Evolutionary conservation across 1,140 invertebrate species (phyloP).

Genomic region (Brachionus manjavacas): DNA sequence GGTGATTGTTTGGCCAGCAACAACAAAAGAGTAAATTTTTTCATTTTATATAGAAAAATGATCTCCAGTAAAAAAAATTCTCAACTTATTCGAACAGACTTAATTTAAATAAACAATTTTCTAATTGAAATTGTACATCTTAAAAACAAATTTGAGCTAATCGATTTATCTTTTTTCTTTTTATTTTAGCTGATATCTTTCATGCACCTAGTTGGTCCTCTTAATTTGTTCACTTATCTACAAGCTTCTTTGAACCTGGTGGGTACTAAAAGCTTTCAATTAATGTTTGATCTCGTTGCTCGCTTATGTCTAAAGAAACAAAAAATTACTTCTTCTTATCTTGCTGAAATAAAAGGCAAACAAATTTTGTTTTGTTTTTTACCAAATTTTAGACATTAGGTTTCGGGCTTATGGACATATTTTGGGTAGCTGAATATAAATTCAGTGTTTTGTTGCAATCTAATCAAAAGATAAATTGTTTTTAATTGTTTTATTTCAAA

Average conservation of each 20-base stretch:
- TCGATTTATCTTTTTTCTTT: conserved; percentile 10
- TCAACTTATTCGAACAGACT: background rate
- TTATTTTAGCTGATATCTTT: background rate
- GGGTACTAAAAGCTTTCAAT: conserved; percentile 31
- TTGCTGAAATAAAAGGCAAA: background rate
- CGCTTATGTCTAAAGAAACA: background rate
- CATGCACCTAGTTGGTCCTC: conserved; percentile 23
- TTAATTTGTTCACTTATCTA: conserved; percentile 31
- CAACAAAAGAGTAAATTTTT: background rate
- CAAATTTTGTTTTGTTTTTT: background rate
- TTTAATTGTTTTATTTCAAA: background rate
- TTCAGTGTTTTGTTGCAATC: conserved; percentile 26
- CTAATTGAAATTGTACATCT: conserved; percentile 37
- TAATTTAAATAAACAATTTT: background rate
- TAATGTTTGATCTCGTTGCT: conserved; percentile 4
- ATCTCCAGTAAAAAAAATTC: background rate
- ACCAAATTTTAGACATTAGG: background rate
- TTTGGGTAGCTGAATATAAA: conserved; percentile 13
- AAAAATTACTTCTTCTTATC: conserved; percentile 9
- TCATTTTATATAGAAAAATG: background rate
- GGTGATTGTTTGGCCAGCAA: background rate
- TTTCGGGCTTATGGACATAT: conserved; percentile 1
- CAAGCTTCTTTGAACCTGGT: background rate
- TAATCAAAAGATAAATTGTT: conserved; percentile 31
- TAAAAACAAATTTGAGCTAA: conserved; percentile 26